These are phyloP conservation scores for Argopecten irradians DNA, from an alignment of 1,140 invertebrate genomes.

Conservation along the genomic window DNA sequence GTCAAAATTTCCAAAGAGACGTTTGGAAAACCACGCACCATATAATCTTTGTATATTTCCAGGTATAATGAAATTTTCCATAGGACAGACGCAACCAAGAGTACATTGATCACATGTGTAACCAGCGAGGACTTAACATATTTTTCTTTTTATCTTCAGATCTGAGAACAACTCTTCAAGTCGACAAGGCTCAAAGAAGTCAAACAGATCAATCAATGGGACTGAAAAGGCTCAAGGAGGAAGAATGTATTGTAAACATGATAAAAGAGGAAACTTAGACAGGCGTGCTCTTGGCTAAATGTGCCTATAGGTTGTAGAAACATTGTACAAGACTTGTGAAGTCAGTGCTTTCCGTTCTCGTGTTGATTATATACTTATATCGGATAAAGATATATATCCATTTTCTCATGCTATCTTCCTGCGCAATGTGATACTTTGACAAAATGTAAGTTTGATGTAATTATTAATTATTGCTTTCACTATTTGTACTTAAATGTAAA, in stretches of 20 bases:
- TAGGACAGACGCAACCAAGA: too few species aligned
- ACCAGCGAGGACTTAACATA: too few species aligned
- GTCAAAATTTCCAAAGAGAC: too few species aligned
- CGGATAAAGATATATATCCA: not conserved
- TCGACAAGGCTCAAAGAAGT: not conserved
- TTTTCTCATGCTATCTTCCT: not conserved
- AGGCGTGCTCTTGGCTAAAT: not conserved
- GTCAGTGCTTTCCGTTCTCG: not conserved
- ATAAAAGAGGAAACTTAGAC: too few species aligned
- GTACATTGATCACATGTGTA: too few species aligned
- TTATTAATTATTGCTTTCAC: not conserved
- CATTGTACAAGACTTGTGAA: not conserved
- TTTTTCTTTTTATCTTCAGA: not conserved
- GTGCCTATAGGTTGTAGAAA: not conserved
- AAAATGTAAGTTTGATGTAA: too few species aligned
- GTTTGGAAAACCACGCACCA: too few species aligned
- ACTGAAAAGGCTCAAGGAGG: not conserved
- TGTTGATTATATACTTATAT: not conserved
- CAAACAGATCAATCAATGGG: too few species aligned
- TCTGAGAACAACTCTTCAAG: not conserved
- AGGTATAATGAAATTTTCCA: too few species aligned
- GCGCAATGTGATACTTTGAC: not conserved
- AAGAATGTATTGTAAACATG: too few species aligned
- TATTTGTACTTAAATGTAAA: not conserved
- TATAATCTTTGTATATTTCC: too few species aligned